Conservation (phyloP, 2,113 vertebrate species). For the Cephalopholis sonnerati region DNA sequence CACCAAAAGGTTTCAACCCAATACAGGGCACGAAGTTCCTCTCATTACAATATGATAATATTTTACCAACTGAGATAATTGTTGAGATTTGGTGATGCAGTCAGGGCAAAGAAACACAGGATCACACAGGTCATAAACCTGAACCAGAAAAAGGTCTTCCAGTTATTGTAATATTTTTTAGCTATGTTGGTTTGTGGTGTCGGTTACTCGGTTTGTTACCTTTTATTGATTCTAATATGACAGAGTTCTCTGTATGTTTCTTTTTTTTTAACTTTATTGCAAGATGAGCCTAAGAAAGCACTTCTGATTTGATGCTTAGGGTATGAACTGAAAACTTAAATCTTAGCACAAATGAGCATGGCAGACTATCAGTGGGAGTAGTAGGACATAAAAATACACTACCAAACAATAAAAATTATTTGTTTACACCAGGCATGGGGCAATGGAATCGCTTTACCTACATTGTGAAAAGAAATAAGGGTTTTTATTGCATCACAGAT, state of each 20-base stretch:
- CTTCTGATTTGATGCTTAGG: neutral
- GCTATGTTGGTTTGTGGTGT: neutral
- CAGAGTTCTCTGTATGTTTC: neutral
- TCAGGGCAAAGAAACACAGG: neutral
- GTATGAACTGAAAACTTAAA: no score
- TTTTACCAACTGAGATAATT: conserved; percentile 1
- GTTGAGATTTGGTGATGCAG: neutral
- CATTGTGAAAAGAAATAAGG: no score
- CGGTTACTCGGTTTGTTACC: no score
- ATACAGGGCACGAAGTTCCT: conserved; percentile 5
- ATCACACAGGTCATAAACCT: neutral
- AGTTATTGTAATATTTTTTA: conserved; percentile 3
- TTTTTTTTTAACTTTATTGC: neutral
- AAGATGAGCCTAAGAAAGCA: neutral
- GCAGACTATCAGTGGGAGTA: neutral
- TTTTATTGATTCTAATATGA: no score
- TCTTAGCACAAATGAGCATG: neutral
- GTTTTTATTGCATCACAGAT: no score
- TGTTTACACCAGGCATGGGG: neutral
- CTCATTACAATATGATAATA: neutral
- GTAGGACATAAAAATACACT: neutral
- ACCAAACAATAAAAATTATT: neutral
- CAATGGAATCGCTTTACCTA: no score
- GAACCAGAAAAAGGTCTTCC: neutral
- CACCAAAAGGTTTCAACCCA: conserved; percentile 31